phyloP scores from a whole-genome alignment of 2,888 invertebrate species.

The Amblyteles armatorius region DNA sequence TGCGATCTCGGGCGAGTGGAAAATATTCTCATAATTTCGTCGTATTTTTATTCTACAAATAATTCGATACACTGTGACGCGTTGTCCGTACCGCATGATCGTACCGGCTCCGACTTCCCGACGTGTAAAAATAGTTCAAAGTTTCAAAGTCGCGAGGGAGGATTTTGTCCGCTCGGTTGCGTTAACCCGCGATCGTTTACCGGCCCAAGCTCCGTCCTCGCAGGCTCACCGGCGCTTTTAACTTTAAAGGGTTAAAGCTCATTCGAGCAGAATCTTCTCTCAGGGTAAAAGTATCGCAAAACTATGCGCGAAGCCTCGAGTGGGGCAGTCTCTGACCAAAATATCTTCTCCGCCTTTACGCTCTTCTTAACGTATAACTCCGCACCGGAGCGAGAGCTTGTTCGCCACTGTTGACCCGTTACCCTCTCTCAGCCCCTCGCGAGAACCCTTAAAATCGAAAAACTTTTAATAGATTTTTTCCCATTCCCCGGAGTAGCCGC shows the following conservation, averaged over 20 bases:
- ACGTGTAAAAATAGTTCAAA: background rate
- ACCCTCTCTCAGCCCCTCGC: background rate
- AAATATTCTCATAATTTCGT: too few relatives aligned
- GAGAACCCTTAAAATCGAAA: slow-evolving; percentile 68
- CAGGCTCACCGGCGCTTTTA: background rate
- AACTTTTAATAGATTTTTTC: slow-evolving; percentile 70
- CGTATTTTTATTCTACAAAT: too few relatives aligned
- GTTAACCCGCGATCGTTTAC: background rate
- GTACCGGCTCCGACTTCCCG: background rate
- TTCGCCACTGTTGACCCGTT: background rate
- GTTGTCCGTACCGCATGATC: background rate
- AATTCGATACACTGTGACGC: too few relatives aligned
- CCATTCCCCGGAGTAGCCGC: background rate
- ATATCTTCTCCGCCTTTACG: background rate
- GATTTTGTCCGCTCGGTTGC: background rate
- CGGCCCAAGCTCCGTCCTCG: background rate
- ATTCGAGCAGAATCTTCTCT: background rate
- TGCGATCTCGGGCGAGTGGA: too few relatives aligned
- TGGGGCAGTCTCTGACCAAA: background rate
- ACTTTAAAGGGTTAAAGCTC: slow-evolving; percentile 10
- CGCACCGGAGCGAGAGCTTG: background rate
- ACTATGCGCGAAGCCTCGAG: background rate
- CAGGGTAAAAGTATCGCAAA: slow-evolving; percentile 14
- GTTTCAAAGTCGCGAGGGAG: background rate
- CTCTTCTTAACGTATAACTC: background rate